phyloP scores from a whole-genome alignment of 2,113 vertebrate genomes.

The Nycticryphes semicollaris region DNA sequence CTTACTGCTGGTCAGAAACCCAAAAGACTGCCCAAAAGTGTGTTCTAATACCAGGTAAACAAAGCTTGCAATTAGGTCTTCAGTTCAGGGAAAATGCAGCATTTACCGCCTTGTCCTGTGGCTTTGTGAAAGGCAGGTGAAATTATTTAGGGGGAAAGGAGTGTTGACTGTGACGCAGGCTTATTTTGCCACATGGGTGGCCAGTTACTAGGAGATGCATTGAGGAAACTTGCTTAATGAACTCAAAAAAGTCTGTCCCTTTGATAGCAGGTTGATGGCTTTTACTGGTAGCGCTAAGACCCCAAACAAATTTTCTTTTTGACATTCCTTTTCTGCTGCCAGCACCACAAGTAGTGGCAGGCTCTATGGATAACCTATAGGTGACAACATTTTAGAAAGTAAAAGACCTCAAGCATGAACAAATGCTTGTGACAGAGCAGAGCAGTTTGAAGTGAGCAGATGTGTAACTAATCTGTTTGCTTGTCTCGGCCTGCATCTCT shows the following conservation, averaged over 20 bases:
- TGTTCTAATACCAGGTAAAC: neutral
- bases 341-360: neutral
- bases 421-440: neutral
- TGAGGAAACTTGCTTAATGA: neutral
- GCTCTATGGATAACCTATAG: neutral
- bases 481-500: neutral
- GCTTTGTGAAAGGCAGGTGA: neutral
- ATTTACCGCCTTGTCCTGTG: neutral
- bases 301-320: neutral
- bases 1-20: neutral
- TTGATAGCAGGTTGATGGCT: neutral
- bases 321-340: neutral
- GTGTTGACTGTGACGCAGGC: rapidly evolving
- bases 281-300: neutral
- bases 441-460: neutral
- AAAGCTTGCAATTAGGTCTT: neutral
- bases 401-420: neutral
- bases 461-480: neutral
- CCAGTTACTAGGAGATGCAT: neutral
- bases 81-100: neutral
- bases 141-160: neutral
- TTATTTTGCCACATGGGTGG: neutral
- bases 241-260: neutral
- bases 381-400: neutral
- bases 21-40: neutral